phyloP scores from a whole-genome alignment of 2,797 vertebrate genomes.

The Discoglossus pictus region DNA sequence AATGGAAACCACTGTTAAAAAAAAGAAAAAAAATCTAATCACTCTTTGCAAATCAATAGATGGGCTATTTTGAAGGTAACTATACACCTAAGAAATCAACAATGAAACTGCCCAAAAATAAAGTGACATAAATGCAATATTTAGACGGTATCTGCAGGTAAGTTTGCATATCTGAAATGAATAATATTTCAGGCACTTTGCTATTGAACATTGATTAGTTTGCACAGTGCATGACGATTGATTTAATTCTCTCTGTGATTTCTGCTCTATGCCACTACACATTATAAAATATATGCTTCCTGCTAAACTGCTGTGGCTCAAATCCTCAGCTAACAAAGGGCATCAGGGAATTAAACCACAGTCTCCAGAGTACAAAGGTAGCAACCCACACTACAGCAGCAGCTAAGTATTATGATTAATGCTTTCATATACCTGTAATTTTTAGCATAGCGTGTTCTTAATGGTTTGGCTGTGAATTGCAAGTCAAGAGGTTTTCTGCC shows the following conservation, averaged over 20 bases:
- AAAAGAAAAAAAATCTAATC: no score
- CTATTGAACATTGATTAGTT: slow-evolving; percentile 9
- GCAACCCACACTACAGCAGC: slow-evolving; percentile 50
- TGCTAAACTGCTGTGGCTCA: slow-evolving; percentile 55
- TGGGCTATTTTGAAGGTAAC: no score
- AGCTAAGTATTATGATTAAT: slow-evolving; percentile 57
- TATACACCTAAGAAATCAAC: no score
- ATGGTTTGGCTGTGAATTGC: slow-evolving; percentile 55
- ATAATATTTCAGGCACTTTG: neutral
- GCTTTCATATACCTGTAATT: slow-evolving; percentile 54
- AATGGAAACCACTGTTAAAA: no score
- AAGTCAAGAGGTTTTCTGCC: slow-evolving; percentile 49
- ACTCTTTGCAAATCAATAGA: no score
- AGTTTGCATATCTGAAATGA: neutral
- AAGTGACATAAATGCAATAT: no score
- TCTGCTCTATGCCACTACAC: slow-evolving; percentile 46
- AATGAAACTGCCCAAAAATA: no score
- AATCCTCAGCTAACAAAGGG: slow-evolving; percentile 17
- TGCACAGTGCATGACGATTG: neutral
- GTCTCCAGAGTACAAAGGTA: slow-evolving; percentile 49
- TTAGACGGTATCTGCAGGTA: no score
- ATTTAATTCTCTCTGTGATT: slow-evolving; percentile 25
- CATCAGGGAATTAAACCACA: slow-evolving; percentile 54
- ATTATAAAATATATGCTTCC: slow-evolving; percentile 52
- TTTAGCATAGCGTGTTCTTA: slow-evolving; percentile 54